Evolutionary conservation across 2,797 vertebrate species (phyloP), one percentile per base, ranked within the genome.

Genomic region (Brotula barbata): DNA sequence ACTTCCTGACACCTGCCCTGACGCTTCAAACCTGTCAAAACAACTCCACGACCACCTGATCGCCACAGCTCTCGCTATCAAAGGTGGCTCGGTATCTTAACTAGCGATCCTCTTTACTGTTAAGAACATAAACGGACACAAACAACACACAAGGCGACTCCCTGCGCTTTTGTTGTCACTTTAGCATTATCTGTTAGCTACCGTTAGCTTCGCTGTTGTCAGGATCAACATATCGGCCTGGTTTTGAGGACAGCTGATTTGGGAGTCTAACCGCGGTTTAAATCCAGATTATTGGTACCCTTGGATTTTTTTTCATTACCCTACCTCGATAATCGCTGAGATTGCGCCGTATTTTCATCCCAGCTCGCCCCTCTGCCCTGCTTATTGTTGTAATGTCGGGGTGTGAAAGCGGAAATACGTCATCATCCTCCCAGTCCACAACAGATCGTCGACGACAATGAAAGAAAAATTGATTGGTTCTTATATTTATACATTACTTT

Each of bases 341-440:
- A 6, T 1, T 1, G 14, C 7, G 46, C 64, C 72, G 59, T 62
- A 36, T 49, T 45, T 28, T 3, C 5, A 34, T 17, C 64, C 45
- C 16, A 12, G n/a, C 33, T 31, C 28, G 2, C 31, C 54, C 73
- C 47, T 16, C n/a, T n/a, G n/a, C 3, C 42, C 21, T 41, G 37
- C 62, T 70, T 85, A 71, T 88, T 87, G 75, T 87, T 80, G 44
- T 86, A 87, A 86, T 78, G 84, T 80, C 82, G 76, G 78, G n/a
- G 78, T 50, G 75, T 76, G 52, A 53, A 21, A 68, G 58, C 84
- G 87, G 90, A 91, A 87, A 9, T 2, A 68, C 87, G 86, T 90
- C 84, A 80, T 58, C 49, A 1, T 2, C 3, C 2, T 19, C 19
- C 5, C 6, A 8, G 44, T 46, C 17, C 41, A 16, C 44, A 68